Evolutionary conservation across 2,888 invertebrate species (phyloP), one percentile per base, ranked within the genome.

Genomic region (Limnephilus auricula): DNA sequence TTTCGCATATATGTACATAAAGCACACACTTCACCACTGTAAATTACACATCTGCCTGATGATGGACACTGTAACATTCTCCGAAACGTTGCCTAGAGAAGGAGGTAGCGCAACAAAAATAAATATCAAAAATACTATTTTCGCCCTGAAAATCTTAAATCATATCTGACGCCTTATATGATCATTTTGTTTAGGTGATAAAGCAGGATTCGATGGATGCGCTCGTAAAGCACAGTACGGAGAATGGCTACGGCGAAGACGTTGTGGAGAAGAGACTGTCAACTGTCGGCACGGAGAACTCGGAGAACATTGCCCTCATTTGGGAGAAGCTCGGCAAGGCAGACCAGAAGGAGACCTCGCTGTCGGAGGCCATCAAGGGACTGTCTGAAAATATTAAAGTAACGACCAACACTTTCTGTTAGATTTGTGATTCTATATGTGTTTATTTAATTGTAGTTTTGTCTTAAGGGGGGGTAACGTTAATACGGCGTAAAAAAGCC

Each of bases 361-460:
- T 96, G n/a, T 95, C 95, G 93, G 96, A 96, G 91, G 95, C 96
- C 13, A 95, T 96, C 92, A 94, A 95, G 0, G 95, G 95, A 18
- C 93, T 96, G 92, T 96, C 96, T 6, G 96, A 96, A 94, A 95
- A 96, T 92, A 87, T 92, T n/a, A 90, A 92, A 82, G 90, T 65
- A 87, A 40, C 15, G 6, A 65, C 65, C 25, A 25, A 65, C 25
- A 31, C 45, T 50, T 50, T 82, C 31, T 79, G 0, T 18, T 65
- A 65, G 25, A 6, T 65, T 65, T 65, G 25, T 25, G 50, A 18
- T 65, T 25, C 5, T 25, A 25, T 65, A 65, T 5, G 1, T 45
- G 45, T 45, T 45, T 45, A 45, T 45, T 45, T 45, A 45, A 45
- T 45, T 45, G 45, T 45, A 0, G 37, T 37, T 37, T 37, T 37